A percentile compares a stretch with the other conserved stretches of the same genome.
Conservation (phyloP, 1,140 invertebrate species). For the Drosophila takahashii region DNA sequence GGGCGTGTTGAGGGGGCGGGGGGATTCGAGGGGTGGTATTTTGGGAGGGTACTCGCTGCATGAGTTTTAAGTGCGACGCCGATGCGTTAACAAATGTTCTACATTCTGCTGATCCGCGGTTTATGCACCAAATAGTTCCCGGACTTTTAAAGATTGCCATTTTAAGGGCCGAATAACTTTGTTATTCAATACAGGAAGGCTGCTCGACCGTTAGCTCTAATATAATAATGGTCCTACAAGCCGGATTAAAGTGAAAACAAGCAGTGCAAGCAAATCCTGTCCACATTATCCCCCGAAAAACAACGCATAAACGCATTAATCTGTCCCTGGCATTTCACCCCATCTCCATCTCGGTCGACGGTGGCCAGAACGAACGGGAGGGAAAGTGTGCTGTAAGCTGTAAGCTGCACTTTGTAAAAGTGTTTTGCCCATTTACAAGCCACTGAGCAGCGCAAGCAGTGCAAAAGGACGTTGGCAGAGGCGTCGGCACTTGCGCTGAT, state of each 20-base stretch:
- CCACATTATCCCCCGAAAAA: no score
- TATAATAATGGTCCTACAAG: background rate
- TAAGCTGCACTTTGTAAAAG: constrained; percentile 76
- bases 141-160: background rate
- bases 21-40: background rate
- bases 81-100: constrained; percentile 68
- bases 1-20: background rate
- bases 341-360: constrained; percentile 6
- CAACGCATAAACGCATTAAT: constrained; percentile 53
- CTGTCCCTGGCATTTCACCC: constrained; percentile 7
- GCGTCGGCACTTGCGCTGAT: constrained; percentile 57
- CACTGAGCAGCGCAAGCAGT: constrained; percentile 54
- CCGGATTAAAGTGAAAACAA: background rate
- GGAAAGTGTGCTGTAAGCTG: constrained; percentile 12
- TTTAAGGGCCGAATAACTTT: background rate
- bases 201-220: background rate
- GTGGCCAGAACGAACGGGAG: constrained; percentile 2
- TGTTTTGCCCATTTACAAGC: constrained; percentile 80
- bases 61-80: constrained; percentile 63
- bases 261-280: background rate
- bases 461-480: constrained; percentile 24
- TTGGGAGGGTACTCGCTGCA: constrained; percentile 6
- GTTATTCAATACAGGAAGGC: background rate
- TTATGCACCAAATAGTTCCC: constrained; percentile 15
- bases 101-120: constrained; percentile 14